Conservation (phyloP, 2,888 invertebrate species). For the Thymelicus lineola region DNA sequence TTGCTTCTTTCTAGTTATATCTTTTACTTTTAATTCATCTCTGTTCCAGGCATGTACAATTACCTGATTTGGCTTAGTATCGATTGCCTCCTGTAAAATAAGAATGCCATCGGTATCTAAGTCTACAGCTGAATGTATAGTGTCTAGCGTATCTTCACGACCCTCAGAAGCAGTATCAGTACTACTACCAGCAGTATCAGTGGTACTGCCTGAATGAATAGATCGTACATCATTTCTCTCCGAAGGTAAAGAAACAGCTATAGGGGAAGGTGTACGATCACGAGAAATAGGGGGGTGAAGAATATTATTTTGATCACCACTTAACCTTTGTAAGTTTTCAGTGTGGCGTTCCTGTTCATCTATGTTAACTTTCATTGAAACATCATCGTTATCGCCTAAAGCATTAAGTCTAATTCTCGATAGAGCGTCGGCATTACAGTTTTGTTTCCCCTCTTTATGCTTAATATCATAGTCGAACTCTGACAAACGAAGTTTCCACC, state of each 20-base stretch:
- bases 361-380: conserved; percentile 26
- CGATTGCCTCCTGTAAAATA: conserved; percentile 34
- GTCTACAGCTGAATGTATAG: conserved; percentile 17
- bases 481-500: too few relatives aligned
- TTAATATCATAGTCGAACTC: not conserved
- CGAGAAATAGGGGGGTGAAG: not conserved
- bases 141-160: not conserved
- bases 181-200: conserved; percentile 11
- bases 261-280: not conserved
- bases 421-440: conserved; percentile 41
- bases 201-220: not conserved
- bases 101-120: conserved; percentile 31
- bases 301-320: not conserved
- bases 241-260: not conserved
- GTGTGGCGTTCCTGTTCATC: conserved; percentile 23
- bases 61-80: conserved; percentile 42
- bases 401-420: conserved; percentile 34
- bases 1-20: conserved; percentile 30
- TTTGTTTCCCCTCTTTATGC: conserved; percentile 36
- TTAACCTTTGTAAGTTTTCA: not conserved
- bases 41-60: conserved; percentile 30
- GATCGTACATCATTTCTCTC: not conserved
- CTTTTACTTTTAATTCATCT: conserved; percentile 31
- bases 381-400: conserved; percentile 20
- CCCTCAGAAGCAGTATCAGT: not conserved